A percentile compares a stretch with the other conserved stretches of the same genome.
Evolutionary conservation across 2,113 vertebrate species (phyloP).

Genomic region (Perccottus glenii): DNA sequence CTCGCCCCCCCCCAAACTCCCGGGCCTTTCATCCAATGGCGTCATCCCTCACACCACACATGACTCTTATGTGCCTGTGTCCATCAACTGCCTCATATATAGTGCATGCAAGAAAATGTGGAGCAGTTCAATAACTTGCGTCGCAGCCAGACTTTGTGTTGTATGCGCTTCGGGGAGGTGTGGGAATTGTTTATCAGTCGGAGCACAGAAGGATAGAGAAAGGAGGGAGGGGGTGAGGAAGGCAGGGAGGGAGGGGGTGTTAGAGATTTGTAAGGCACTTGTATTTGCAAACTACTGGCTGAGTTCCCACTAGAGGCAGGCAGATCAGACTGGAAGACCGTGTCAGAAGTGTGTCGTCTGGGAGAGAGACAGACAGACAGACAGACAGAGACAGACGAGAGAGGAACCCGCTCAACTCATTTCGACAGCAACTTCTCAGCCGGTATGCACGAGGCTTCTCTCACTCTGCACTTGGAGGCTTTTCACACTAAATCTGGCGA

Average conservation of each 20-base stretch:
- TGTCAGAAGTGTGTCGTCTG: slow-evolving; percentile 40
- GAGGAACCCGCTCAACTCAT: slow-evolving; percentile 60
- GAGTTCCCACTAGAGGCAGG: slow-evolving; percentile 64
- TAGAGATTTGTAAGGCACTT: slow-evolving; percentile 63
- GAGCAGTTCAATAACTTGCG: slow-evolving; percentile 82
- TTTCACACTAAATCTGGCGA: slow-evolving; percentile 7
- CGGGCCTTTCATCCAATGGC: slow-evolving; percentile 81
- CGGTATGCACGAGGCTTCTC: slow-evolving; percentile 62
- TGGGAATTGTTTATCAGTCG: slow-evolving; percentile 64
- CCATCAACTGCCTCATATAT: slow-evolving; percentile 93
- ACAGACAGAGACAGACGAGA: slow-evolving; percentile 10
- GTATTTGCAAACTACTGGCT: slow-evolving; percentile 71
- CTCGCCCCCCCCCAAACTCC: slow-evolving; percentile 65
- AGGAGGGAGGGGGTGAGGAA: slow-evolving; percentile 16
- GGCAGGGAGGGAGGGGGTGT: slow-evolving; percentile 21
- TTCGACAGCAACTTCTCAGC: slow-evolving; percentile 69
- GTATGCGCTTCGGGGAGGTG: slow-evolving; percentile 20
- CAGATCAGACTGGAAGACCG: slow-evolving; percentile 52
- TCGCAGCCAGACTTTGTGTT: slow-evolving; percentile 63
- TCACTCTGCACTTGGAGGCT: slow-evolving; percentile 53
- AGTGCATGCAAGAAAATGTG: slow-evolving; percentile 90
- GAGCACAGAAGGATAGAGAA: slow-evolving; percentile 36
- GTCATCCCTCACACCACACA: slow-evolving; percentile 75
- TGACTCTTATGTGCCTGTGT: slow-evolving; percentile 88
- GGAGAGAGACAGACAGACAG: slow-evolving; percentile 16